Conservation (phyloP, 2,113 vertebrate species). For the Notiomystis cincta region DNA sequence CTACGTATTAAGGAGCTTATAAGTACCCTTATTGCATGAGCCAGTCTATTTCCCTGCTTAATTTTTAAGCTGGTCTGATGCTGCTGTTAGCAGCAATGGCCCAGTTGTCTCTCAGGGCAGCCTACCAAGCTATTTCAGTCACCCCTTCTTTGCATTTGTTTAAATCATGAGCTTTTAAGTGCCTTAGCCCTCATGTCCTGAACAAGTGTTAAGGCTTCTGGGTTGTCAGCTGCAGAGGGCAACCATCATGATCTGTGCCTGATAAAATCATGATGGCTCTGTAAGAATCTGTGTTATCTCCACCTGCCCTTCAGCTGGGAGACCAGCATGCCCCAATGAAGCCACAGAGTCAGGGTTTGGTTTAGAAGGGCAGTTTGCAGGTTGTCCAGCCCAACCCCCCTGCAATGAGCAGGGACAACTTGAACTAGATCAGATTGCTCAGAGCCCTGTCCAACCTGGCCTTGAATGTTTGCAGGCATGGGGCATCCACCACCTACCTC, state of each 20-base stretch:
- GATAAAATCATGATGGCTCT: not conserved
- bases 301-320: not conserved
- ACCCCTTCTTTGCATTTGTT: not conserved
- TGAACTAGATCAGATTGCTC: not conserved
- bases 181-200: not conserved
- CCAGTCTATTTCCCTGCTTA: constrained; percentile 23
- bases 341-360: not conserved
- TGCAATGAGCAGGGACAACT: not conserved
- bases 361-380: not conserved
- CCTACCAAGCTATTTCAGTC: constrained; percentile 12
- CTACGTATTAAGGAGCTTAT: constrained; percentile 2
- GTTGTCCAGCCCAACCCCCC: not conserved
- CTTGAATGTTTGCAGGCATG: not conserved
- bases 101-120: not conserved
- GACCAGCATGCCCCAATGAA: not conserved
- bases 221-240: not conserved
- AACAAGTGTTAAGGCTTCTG: not conserved
- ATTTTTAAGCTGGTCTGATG: constrained; percentile 43
- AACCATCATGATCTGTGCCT: not conserved
- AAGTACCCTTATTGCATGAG: not conserved
- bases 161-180: constrained; percentile 25
- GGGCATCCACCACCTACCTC: not conserved
- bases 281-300: not conserved
- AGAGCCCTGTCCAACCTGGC: not conserved
- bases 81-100: not conserved